phyloP scores from a whole-genome alignment of 1,140 invertebrate genomes.

The Lineus longissimus region DNA sequence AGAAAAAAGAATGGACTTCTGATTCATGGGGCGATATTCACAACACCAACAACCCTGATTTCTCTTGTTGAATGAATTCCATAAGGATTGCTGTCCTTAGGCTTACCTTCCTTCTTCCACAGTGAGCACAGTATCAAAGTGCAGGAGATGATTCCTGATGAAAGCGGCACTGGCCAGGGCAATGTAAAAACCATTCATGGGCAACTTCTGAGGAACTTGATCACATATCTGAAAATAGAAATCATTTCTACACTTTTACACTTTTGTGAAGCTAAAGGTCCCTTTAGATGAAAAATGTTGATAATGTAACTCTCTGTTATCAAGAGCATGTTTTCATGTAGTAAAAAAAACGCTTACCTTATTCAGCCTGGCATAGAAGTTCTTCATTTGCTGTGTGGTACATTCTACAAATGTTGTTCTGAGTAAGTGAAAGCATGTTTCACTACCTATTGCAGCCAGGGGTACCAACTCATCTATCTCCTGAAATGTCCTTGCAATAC shows the following conservation, averaged over 20 bases:
- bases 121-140: constrained; percentile 37
- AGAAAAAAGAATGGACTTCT: constrained; percentile 5
- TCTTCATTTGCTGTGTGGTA: constrained; percentile 31
- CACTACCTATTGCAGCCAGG: constrained; percentile 35
- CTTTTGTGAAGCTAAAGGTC: background rate
- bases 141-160: constrained; percentile 38
- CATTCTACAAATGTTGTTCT: constrained; percentile 36
- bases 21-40: too few relatives aligned
- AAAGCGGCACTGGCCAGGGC: constrained; percentile 38
- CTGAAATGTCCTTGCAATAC: background rate
- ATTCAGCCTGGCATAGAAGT: constrained; percentile 34
- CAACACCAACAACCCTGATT: background rate
- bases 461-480: constrained; percentile 32
- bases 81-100: too few relatives aligned
- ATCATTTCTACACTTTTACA: background rate
- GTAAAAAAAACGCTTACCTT: constrained; percentile 23
- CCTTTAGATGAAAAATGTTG: background rate
- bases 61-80: background rate
- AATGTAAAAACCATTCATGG: constrained; percentile 33
- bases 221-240: constrained; percentile 11
- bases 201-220: constrained; percentile 15
- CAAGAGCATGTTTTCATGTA: background rate
- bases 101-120: constrained; percentile 36
- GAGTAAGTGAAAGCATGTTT: constrained; percentile 32
- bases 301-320: background rate